Percentiles rank a stretch among this genome's conserved stretches.
Evolutionary conservation across 1,140 invertebrate species (phyloP).

Genomic region (Heliconius hermathena): DNA sequence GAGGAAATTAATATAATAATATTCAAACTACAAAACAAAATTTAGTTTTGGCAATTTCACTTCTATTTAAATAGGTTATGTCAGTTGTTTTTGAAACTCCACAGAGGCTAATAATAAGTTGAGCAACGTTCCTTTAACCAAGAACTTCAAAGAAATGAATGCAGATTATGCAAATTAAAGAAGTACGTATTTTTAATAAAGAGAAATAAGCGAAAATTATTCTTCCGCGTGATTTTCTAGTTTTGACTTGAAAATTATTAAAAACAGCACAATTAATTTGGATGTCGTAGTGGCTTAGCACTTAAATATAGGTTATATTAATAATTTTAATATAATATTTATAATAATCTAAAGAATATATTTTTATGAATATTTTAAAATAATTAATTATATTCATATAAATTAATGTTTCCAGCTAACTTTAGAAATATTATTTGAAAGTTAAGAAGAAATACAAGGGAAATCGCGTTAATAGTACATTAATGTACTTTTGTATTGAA

Average conservation of each 20-base stretch:
- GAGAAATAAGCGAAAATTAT: background rate
- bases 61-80: constrained; percentile 4
- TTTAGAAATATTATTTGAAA: no score
- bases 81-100: constrained; percentile 10
- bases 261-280: background rate
- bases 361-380: no score
- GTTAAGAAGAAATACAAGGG: no score
- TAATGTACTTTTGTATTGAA: no score
- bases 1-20: no score
- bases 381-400: no score
- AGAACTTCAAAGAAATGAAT: constrained; percentile 18
- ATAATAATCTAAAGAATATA: no score
- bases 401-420: no score
- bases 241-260: background rate
- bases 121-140: constrained; percentile 2
- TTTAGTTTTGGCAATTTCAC: background rate
- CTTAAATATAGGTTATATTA: no score
- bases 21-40: background rate
- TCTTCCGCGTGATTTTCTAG: background rate
- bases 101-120: constrained; percentile 1
- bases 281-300: background rate
- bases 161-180: constrained; percentile 29
- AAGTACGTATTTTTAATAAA: constrained; percentile 8
- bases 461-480: no score
- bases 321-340: no score